A percentile compares a stretch with the other conserved stretches of the same genome.
These are phyloP conservation scores for Oryzias javanicus DNA, from an alignment of 2,113 vertebrate species.

Conservation along the genomic window DNA sequence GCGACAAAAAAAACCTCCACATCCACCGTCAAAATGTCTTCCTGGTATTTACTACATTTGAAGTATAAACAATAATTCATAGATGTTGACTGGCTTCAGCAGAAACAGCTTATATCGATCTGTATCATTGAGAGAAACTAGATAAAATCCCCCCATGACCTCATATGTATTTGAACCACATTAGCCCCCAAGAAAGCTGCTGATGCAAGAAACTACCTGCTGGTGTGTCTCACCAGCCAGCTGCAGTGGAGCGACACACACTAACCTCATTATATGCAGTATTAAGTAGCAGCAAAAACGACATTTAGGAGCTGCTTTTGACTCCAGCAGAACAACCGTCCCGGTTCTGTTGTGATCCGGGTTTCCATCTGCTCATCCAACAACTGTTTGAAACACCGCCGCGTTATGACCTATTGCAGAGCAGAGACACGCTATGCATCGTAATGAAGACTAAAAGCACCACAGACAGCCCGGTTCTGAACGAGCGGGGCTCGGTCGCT, in stretches of 20 bases:
- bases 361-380: not conserved
- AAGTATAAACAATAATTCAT: conserved; percentile 8
- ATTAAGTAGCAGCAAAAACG: not conserved
- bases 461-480: conserved; percentile 9
- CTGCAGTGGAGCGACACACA: conserved; percentile 37
- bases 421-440: conserved; percentile 43
- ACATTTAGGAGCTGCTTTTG: not conserved
- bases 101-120: not conserved
- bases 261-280: conserved; percentile 14
- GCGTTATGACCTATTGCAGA: conserved; percentile 19
- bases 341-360: not conserved
- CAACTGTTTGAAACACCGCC: conserved; percentile 45
- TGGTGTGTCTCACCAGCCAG: conserved; percentile 26
- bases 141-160: not conserved
- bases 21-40: conserved; percentile 56
- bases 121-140: not conserved
- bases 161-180: conserved; percentile 30
- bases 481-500: not conserved
- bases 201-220: conserved; percentile 69
- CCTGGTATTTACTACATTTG: conserved; percentile 48
- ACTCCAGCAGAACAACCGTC: too few relatives aligned
- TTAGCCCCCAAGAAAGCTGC: conserved; percentile 51
- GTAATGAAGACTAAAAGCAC: conserved; percentile 49
- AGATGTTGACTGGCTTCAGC: too few relatives aligned
- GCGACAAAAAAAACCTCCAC: conserved; percentile 59